Conservation (phyloP, 2,113 vertebrate species). For the Catagonus wagneri region DNA sequence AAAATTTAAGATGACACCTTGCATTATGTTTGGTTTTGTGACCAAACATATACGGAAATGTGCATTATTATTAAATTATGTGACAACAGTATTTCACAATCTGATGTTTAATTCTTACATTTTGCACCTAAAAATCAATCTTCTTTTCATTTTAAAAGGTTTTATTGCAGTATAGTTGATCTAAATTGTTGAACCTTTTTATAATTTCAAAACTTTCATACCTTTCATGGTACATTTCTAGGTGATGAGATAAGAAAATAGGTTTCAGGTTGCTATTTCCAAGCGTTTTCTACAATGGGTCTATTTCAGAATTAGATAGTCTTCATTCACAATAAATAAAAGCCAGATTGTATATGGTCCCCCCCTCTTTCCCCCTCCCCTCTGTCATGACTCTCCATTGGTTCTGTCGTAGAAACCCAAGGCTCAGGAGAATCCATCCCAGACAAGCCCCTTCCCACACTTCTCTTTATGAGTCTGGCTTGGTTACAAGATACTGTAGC, state of each 20-base stretch:
- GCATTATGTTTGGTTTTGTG: slow-evolving; percentile 5
- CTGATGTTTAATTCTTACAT: slow-evolving; percentile 1
- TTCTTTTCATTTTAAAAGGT: background rate
- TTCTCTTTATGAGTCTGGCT: background rate
- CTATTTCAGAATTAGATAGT: background rate
- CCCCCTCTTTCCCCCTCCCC: background rate
- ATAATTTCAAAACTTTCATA: background rate
- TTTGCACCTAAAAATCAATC: slow-evolving; percentile 39
- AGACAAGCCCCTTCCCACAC: too few species aligned
- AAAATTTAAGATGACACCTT: background rate
- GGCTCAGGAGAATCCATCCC: background rate
- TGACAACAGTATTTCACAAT: background rate
- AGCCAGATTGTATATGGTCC: background rate
- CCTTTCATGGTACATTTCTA: background rate
- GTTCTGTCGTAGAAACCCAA: background rate
- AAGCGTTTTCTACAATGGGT: background rate
- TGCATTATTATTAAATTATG: background rate
- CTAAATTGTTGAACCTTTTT: background rate
- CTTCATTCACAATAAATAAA: background rate
- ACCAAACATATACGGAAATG: background rate
- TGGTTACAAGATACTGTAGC: background rate
- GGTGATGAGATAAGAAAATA: background rate
- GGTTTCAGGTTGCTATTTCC: background rate
- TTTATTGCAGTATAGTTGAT: too few species aligned
- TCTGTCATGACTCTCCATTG: background rate